Evolutionary conservation across 2,888 invertebrate species (phyloP).

Genomic region (Gnatocerus cornutus): DNA sequence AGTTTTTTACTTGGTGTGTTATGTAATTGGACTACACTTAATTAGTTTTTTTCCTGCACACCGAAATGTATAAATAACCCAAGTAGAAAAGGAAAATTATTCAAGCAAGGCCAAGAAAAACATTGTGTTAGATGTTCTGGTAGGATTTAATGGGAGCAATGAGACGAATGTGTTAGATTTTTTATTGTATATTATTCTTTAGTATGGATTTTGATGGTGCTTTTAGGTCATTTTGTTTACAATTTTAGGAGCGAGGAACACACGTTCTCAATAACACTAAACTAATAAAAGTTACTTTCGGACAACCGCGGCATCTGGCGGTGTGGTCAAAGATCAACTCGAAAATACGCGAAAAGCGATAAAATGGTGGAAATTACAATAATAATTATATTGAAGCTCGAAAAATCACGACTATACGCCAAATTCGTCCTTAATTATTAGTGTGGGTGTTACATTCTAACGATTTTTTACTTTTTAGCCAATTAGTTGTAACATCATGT

Average conservation of each 20-base stretch:
- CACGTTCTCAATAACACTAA: conserved; percentile 43
- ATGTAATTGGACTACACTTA: conserved; percentile 34
- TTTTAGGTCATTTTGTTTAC: conserved; percentile 53
- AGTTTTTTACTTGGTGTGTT: conserved; percentile 19
- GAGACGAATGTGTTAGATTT: conserved; percentile 33
- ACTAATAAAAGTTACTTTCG: conserved; percentile 25
- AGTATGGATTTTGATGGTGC: conserved; percentile 35
- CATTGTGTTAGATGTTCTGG: conserved; percentile 20
- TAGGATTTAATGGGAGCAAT: conserved; percentile 20
- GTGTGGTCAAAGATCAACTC: conserved; percentile 9
- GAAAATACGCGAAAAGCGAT: conserved; percentile 17
- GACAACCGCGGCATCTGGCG: conserved; percentile 34
- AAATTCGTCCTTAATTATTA: no score
- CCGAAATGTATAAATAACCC: conserved; percentile 53
- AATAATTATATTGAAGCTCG: no score
- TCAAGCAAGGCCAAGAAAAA: conserved; percentile 38
- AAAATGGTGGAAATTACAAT: neutral
- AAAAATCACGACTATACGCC: no score
- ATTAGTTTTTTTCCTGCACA: conserved; percentile 32
- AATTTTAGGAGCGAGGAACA: conserved; percentile 44
- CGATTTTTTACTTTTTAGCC: no score
- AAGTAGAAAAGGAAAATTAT: conserved; percentile 46
- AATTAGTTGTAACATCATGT: no score
- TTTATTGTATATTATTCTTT: conserved; percentile 28
- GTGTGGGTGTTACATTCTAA: no score